Evolutionary conservation across 2,113 vertebrate species (phyloP).

Genomic region (Tragulus kanchil): DNA sequence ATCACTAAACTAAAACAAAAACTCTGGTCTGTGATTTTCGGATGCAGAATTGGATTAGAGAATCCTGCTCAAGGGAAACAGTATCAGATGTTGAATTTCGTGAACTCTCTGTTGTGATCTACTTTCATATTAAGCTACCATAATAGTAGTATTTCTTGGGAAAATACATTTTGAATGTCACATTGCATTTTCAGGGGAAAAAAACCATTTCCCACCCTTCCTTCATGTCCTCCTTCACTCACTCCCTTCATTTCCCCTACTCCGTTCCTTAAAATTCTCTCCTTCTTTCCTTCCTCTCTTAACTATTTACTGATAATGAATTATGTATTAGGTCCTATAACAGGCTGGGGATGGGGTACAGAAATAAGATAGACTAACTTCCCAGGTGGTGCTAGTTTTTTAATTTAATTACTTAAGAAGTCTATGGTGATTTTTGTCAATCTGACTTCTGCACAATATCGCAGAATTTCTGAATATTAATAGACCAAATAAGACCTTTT

Average conservation of each 20-base stretch:
- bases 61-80: neutral
- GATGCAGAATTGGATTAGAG: neutral
- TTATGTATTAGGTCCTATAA: neutral
- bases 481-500: conserved; percentile 40
- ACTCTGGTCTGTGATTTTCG: neutral
- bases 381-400: neutral
- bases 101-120: neutral
- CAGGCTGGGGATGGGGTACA: neutral
- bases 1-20: neutral
- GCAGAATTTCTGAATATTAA: conserved; percentile 42
- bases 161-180: conserved; percentile 1
- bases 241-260: neutral
- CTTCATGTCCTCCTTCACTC: neutral
- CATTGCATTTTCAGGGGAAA: neutral
- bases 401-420: conserved; percentile 45
- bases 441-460: neutral
- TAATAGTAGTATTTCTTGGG: neutral
- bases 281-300: neutral
- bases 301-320: neutral
- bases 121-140: neutral
- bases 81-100: neutral
- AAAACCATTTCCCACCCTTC: neutral
- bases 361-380: neutral
- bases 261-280: neutral
- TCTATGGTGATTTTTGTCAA: neutral